Base-by-base conservation (phyloP, 2,797 vertebrate species). In the Enteromius treurensis region DNA sequence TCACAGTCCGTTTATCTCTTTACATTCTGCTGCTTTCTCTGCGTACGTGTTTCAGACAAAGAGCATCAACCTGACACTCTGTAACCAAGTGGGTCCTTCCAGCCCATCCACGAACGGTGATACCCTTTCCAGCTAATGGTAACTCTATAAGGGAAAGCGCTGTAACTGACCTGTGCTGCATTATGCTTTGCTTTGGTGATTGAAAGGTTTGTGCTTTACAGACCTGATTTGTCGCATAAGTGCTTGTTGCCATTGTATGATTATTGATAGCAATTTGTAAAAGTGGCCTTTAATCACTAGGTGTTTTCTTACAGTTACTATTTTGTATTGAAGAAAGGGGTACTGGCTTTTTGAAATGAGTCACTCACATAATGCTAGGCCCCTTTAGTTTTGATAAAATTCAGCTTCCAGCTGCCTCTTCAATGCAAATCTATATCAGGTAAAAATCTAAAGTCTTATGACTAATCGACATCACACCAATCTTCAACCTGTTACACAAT, bases 1-100 rank as follows among this genome's bases (percentile, higher is more conserved):
- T n/a, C 40, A n/a, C 67, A 86, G 83, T 86, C 78, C 70, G 67
- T 77, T 88, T 75, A 86, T 87, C 80, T 80, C 53, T 80, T 82
- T 84, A 85, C 73, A 75, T 85, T n/a, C 68, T 47, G 29, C 74
- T 67, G 78, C 75, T 80, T 81, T 83, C 82, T 73, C 74, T 79
- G 69, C 1, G 23, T 60, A 84, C 82, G 82, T 75, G 84, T 70
- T 58, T 79, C 29, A 60, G 51, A 70, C 65, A 82, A 82, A 80
- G 69, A n/a, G 51, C n/a, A 77, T 78, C 67, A 88, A 80, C 65
- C 79, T 51, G 77, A 88, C 71, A 80, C 77, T 49, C 40, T 34
- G 21, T 26, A 55, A 53, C 84, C 49, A 29, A 42, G n/a, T 58
- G 68, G 55, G 47, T 86, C 77, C 60, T 68, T 87, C 62, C 68